phyloP scores from a whole-genome alignment of 2,888 invertebrate species.

The Drosophila recens region DNA sequence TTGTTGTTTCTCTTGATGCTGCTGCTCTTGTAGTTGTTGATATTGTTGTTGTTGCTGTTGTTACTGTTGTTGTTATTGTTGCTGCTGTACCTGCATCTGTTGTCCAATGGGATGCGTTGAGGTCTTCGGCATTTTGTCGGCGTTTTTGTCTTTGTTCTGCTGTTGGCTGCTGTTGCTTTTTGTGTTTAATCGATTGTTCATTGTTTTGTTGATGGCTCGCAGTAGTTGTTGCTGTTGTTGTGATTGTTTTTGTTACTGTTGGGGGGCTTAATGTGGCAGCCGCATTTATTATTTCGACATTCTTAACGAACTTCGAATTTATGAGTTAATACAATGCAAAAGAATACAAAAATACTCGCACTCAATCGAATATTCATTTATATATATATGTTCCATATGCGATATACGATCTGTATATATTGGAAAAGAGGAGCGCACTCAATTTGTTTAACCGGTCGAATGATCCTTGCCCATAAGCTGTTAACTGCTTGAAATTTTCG shows the following conservation, averaged over 20 bases:
- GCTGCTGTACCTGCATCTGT: slow-evolving; percentile 49
- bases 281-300: slow-evolving; percentile 83
- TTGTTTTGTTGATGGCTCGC: slow-evolving; percentile 69
- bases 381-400: neutral
- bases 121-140: slow-evolving; percentile 63
- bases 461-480: slow-evolving; percentile 55
- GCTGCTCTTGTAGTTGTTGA: slow-evolving; percentile 12
- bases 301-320: slow-evolving; percentile 82
- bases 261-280: slow-evolving; percentile 74
- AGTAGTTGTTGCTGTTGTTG: slow-evolving; percentile 42
- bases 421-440: slow-evolving; percentile 36
- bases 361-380: slow-evolving; percentile 23
- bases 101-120: slow-evolving; percentile 53
- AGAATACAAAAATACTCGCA: slow-evolving; percentile 53
- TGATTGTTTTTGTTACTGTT: slow-evolving; percentile 30
- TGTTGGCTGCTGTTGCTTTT: slow-evolving; percentile 66
- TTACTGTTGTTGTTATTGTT: slow-evolving; percentile 24
- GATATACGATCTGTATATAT: neutral
- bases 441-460: slow-evolving; percentile 70
- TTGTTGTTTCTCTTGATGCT: slow-evolving; percentile 20
- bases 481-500: slow-evolving; percentile 58
- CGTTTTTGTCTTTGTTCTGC: slow-evolving; percentile 72
- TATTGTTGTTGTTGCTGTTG: slow-evolving; percentile 28
- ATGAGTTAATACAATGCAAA: slow-evolving; percentile 79
- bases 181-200: slow-evolving; percentile 81